These are phyloP conservation scores for Phalacrocorax pelagicus DNA, from an alignment of 2,113 vertebrate species.

Conservation along the genomic window DNA sequence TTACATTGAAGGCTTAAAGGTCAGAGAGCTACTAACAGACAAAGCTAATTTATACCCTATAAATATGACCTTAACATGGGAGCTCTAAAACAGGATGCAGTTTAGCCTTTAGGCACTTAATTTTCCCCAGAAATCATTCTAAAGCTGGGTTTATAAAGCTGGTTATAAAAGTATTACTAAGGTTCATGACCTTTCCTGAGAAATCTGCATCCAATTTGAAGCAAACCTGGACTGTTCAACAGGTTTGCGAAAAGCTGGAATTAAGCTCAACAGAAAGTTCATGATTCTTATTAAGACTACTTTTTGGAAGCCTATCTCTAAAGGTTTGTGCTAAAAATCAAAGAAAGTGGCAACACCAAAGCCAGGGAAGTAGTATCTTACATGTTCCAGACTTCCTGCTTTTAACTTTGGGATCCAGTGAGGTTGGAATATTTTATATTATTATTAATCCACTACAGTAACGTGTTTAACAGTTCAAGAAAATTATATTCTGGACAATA, in stretches of 20 bases:
- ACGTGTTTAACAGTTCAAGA: not conserved
- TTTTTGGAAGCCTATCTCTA: not conserved
- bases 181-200: constrained; percentile 9
- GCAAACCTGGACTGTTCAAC: not conserved
- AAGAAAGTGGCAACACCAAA: not conserved
- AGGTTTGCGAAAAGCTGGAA: not conserved
- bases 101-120: constrained; percentile 57
- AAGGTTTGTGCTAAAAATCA: not conserved
- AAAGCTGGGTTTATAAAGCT: not conserved
- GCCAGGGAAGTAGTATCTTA: not conserved
- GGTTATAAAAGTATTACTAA: constrained; percentile 38
- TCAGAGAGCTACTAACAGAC: constrained; percentile 16
- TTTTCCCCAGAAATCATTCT: constrained; percentile 36
- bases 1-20: constrained; percentile 26
- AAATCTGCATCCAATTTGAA: constrained; percentile 23
- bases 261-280: not conserved
- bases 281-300: not conserved
- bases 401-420: not conserved
- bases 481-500: not conserved
- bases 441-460: not conserved
- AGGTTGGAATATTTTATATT: not conserved
- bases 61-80: constrained; percentile 15
- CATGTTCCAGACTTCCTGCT: not conserved
- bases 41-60: constrained; percentile 38
- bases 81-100: constrained; percentile 43